Percentiles rank a stretch among this genome's conserved stretches.
These are phyloP conservation scores for Metacarcinus magister DNA, from an alignment of 2,888 invertebrate genomes.

Conservation along the genomic window DNA sequence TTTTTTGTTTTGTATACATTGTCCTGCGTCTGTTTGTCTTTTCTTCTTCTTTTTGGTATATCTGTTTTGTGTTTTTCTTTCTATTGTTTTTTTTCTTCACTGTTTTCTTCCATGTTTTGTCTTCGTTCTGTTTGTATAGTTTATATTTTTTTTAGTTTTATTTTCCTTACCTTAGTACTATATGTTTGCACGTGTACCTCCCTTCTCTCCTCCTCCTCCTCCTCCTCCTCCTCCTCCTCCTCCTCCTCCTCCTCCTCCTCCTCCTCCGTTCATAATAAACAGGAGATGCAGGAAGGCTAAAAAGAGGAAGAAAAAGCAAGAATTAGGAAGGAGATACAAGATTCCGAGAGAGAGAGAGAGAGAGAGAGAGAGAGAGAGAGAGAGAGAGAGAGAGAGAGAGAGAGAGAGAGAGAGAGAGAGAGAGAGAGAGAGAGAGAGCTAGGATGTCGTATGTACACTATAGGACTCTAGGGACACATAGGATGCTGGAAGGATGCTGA, in stretches of 20 bases:
- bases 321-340: not conserved
- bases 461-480: too few species aligned
- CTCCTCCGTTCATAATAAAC: not conserved
- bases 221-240: not conserved
- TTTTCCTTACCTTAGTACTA: not conserved
- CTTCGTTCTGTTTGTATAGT: not conserved
- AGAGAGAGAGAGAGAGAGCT: too few species aligned
- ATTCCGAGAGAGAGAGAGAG: too few species aligned
- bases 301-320: not conserved
- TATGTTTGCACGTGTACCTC: too few species aligned
- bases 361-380: too few species aligned
- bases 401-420: not conserved
- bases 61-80: not conserved
- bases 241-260: constrained; percentile 10
- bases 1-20: not conserved
- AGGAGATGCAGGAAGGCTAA: not conserved
- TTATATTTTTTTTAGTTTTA: not conserved
- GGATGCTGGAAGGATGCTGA: too few species aligned
- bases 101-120: not conserved
- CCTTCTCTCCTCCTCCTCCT: not conserved
- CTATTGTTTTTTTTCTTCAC: not conserved
- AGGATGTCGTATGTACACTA: too few species aligned
- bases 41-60: not conserved
- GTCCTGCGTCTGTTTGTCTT: not conserved
- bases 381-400: not conserved